Conservation (phyloP, 2,888 invertebrate genomes). For the Ethmia dodecea region DNA sequence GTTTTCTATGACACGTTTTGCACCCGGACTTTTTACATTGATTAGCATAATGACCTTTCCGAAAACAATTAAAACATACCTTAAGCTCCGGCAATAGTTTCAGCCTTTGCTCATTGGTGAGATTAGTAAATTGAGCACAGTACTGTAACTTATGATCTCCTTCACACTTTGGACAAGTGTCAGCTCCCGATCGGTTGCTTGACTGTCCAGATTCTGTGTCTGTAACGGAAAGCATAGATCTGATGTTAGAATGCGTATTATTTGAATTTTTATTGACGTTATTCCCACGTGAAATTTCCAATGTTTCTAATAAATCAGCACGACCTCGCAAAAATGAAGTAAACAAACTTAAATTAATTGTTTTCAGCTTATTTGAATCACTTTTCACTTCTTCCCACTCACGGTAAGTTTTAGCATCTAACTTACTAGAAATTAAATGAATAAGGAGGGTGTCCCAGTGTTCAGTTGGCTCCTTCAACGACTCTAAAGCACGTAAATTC, state of each 20-base stretch:
- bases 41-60: slow-evolving; percentile 6
- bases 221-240: slow-evolving; percentile 1
- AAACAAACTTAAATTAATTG: neutral
- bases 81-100: slow-evolving; percentile 4
- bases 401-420: slow-evolving; percentile 7
- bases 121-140: slow-evolving; percentile 2
- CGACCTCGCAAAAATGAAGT: neutral
- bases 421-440: slow-evolving; percentile 4
- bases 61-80: slow-evolving; percentile 8
- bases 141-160: neutral
- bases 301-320: slow-evolving; percentile 4
- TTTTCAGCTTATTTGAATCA: slow-evolving; percentile 1
- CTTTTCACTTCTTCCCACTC: slow-evolving; percentile 10
- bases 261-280: neutral
- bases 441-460: slow-evolving; percentile 17
- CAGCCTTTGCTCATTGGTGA: neutral
- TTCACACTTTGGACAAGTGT: neutral
- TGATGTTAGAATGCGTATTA: slow-evolving; percentile 1
- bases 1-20: slow-evolving; percentile 5
- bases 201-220: neutral
- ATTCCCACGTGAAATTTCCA: neutral
- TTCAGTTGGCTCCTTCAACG: slow-evolving; percentile 19
- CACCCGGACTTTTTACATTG: slow-evolving; percentile 6
- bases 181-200: neutral
- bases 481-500: slow-evolving; percentile 19